Percentiles rank a stretch among this genome's conserved stretches.
phyloP scores from a whole-genome alignment of 1,140 invertebrate genomes.

The Bicyclus anynana region DNA sequence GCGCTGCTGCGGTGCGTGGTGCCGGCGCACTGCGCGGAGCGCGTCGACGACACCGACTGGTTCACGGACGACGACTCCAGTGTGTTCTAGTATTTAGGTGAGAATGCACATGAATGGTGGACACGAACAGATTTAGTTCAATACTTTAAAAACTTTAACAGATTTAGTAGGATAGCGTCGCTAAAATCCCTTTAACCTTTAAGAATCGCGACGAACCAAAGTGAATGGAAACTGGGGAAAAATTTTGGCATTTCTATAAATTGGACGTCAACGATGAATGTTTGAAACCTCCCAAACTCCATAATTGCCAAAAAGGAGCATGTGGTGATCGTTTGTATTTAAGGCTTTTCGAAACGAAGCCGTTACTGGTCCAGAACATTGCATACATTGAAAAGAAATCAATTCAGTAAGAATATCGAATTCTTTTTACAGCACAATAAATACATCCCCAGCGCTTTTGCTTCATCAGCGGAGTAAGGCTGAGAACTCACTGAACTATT shows the following conservation, averaged over 20 bases:
- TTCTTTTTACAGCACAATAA: neutral
- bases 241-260: no score
- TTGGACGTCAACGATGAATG: no score
- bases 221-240: no score
- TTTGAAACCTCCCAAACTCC: no score
- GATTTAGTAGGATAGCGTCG: no score
- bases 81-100: conserved; percentile 89
- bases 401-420: neutral
- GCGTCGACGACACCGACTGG: conserved; percentile 93
- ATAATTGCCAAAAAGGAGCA: conserved; percentile 10
- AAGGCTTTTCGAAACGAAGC: neutral
- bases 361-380: neutral
- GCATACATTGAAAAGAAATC: neutral
- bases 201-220: no score
- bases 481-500: no score
- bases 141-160: no score
- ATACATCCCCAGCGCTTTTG: neutral
- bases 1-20: conserved; percentile 92
- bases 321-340: neutral
- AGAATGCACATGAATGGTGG: no score
- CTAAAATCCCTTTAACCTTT: no score
- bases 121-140: no score
- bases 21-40: conserved; percentile 91
- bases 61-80: conserved; percentile 88
- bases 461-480: neutral